Conservation (phyloP, 1,140 invertebrate genomes). For the Scaptomyza pallida region DNA sequence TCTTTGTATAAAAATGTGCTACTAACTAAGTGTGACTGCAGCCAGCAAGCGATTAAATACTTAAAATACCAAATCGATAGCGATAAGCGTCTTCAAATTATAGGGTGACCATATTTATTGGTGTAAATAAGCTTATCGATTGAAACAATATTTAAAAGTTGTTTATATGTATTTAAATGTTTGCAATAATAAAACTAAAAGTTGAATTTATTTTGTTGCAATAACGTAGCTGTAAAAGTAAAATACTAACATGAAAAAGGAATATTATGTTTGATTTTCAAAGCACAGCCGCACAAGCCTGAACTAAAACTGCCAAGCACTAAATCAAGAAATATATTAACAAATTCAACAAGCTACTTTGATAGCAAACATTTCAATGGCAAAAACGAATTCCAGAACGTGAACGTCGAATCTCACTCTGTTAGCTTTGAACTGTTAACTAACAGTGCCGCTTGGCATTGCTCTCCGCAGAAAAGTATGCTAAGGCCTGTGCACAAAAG, state of each 20-base stretch:
- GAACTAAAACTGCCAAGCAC: too few species aligned
- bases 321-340: too few species aligned
- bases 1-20: conserved; percentile 17
- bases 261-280: too few species aligned
- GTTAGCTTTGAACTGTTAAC: neutral
- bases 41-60: conserved; percentile 6
- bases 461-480: conserved; percentile 47
- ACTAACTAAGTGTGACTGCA: conserved; percentile 25
- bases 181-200: too few species aligned
- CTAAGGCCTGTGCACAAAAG: conserved; percentile 2
- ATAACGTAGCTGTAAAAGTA: too few species aligned
- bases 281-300: too few species aligned
- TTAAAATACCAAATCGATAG: neutral
- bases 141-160: neutral
- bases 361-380: too few species aligned
- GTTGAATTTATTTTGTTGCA: too few species aligned
- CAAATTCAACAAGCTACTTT: too few species aligned
- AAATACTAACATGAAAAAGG: too few species aligned
- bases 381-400: neutral
- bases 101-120: neutral
- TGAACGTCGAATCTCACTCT: neutral
- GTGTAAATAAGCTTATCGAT: neutral
- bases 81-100: neutral
- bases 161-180: too few species aligned
- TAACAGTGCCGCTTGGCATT: conserved; percentile 2